A percentile compares a stretch with the other conserved stretches of the same genome.
Conservation (phyloP, 1,140 invertebrate genomes). For the Drosophila rufa region DNA sequence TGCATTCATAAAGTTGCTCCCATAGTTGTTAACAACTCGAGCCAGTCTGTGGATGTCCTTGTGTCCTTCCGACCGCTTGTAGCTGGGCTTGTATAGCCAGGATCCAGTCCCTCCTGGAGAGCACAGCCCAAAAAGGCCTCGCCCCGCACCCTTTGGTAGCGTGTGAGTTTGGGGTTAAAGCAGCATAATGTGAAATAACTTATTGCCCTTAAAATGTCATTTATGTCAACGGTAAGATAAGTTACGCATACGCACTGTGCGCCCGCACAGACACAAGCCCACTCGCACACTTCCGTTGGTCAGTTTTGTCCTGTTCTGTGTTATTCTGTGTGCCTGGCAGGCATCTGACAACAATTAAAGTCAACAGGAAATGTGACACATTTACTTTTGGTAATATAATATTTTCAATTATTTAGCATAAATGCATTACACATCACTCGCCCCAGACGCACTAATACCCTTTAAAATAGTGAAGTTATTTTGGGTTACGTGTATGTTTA, state of each 20-base stretch:
- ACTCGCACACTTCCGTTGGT: not conserved
- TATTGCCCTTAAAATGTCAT: conserved; percentile 84
- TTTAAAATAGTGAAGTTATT: not conserved
- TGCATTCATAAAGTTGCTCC: conserved; percentile 81
- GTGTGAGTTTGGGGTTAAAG: conserved; percentile 45
- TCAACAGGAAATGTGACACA: conserved; percentile 82
- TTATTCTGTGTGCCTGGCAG: conserved; percentile 49
- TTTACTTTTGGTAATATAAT: conserved; percentile 77
- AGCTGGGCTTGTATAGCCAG: conserved; percentile 63
- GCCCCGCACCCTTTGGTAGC: conserved; percentile 7
- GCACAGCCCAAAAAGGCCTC: conserved; percentile 1
- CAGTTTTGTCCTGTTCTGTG: conserved; percentile 1
- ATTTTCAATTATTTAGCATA: conserved; percentile 81
- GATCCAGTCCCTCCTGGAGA: conserved; percentile 5
- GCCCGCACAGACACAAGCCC: conserved; percentile 4
- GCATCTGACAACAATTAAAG: conserved; percentile 78
- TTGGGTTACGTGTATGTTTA: no score
- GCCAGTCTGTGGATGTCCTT: conserved; percentile 48
- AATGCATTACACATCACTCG: conserved; percentile 46
- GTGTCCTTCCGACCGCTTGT: conserved; percentile 71
- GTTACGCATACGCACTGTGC: conserved; percentile 74
- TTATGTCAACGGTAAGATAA: conserved; percentile 83
- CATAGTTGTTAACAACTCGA: conserved; percentile 83
- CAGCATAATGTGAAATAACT: conserved; percentile 82
- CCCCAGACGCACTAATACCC: not conserved